Percentiles rank a stretch among this genome's conserved stretches.
Conservation (phyloP, 2,888 invertebrate genomes). For the Ennomos quercinarius region DNA sequence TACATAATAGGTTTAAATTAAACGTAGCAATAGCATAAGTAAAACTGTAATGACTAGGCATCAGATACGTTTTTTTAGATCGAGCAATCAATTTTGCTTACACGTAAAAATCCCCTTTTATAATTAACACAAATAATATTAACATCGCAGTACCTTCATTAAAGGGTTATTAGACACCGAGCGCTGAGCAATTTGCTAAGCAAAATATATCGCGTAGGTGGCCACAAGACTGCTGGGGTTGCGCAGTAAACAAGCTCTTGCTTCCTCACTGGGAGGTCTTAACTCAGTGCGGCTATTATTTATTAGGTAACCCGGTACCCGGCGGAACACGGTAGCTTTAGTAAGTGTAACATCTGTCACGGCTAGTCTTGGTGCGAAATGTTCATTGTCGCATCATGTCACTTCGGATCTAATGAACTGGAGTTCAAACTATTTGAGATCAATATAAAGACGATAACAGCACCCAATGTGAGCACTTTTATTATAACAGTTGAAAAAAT, state of each 20-base stretch:
- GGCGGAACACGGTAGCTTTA: slow-evolving; percentile 65
- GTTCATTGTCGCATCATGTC: slow-evolving; percentile 23
- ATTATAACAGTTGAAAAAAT: too few relatives aligned
- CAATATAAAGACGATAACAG: too few relatives aligned
- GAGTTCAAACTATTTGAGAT: neutral
- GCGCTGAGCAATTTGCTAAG: slow-evolving; percentile 82
- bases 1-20: neutral
- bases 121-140: slow-evolving; percentile 45
- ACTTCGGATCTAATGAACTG: slow-evolving; percentile 13
- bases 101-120: slow-evolving; percentile 31
- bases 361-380: slow-evolving; percentile 35
- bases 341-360: slow-evolving; percentile 65
- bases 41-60: neutral
- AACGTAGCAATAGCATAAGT: slow-evolving; percentile 4
- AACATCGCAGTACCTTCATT: slow-evolving; percentile 69
- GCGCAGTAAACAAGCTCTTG: slow-evolving; percentile 74
- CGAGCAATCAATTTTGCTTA: slow-evolving; percentile 14
- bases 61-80: slow-evolving; percentile 18
- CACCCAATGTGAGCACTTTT: too few relatives aligned
- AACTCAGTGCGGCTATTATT: slow-evolving; percentile 81
- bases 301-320: slow-evolving; percentile 74
- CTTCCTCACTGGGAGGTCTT: slow-evolving; percentile 83
- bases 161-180: slow-evolving; percentile 82
- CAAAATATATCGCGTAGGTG: slow-evolving; percentile 82
- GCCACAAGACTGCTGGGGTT: slow-evolving; percentile 74